Percentiles rank a stretch among this genome's conserved stretches.
Conservation (phyloP, 2,888 invertebrate genomes). For the Thymelicus lineola region DNA sequence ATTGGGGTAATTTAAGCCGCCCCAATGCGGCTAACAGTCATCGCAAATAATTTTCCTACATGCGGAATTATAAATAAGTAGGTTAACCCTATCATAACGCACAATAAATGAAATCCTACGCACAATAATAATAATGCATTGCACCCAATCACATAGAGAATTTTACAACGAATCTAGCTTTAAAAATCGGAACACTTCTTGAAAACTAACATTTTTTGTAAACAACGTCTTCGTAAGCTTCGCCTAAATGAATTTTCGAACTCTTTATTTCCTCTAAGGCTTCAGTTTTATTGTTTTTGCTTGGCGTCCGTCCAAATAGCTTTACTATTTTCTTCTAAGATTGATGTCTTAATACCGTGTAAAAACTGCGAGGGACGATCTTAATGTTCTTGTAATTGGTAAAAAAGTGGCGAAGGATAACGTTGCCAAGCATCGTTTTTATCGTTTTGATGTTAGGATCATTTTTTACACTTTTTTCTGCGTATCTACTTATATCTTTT, state of each 20-base stretch:
- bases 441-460: slow-evolving; percentile 7
- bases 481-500: slow-evolving; percentile 1
- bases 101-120: not conserved
- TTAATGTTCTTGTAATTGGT: slow-evolving; percentile 57
- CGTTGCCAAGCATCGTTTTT: slow-evolving; percentile 39
- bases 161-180: not conserved
- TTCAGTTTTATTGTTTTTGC: slow-evolving; percentile 66
- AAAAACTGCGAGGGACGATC: slow-evolving; percentile 57
- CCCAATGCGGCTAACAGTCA: no score
- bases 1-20: no score
- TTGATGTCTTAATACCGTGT: slow-evolving; percentile 65
- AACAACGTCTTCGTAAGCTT: slow-evolving; percentile 20
- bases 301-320: slow-evolving; percentile 72
- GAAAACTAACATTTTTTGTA: slow-evolving; percentile 18
- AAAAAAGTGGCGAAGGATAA: slow-evolving; percentile 43
- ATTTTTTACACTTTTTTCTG: slow-evolving; percentile 8
- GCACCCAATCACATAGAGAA: not conserved
- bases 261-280: slow-evolving; percentile 59
- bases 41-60: no score
- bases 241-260: slow-evolving; percentile 60
- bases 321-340: slow-evolving; percentile 62
- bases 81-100: not conserved
- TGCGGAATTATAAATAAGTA: no score
- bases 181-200: not conserved
- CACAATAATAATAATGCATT: not conserved